Evolutionary conservation across 2,797 vertebrate genomes (phyloP).

Genomic region (Mallotus villosus): DNA sequence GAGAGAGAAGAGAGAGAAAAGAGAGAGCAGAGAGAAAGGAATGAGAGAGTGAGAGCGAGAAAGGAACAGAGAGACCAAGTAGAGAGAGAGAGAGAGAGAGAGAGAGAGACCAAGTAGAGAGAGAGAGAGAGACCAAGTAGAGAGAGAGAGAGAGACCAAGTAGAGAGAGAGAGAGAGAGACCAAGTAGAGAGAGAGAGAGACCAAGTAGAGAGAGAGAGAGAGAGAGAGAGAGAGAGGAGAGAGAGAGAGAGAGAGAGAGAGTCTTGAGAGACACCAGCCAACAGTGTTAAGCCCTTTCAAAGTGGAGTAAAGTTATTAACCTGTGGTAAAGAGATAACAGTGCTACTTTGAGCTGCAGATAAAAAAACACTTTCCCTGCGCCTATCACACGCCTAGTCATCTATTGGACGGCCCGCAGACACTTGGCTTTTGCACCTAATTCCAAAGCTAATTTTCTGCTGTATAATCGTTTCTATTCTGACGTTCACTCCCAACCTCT

Average conservation of each 20-base stretch:
- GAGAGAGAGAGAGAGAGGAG: too few relatives aligned
- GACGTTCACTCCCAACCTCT: background rate
- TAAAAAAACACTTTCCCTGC: background rate
- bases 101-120: too few relatives aligned
- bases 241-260: background rate
- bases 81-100: too few relatives aligned
- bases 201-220: too few relatives aligned
- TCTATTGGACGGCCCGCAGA: background rate
- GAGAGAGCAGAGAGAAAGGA: background rate
- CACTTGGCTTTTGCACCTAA: conserved; percentile 5
- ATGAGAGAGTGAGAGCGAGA: background rate
- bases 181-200: too few relatives aligned
- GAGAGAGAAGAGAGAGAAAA: background rate
- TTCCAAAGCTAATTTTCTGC: conserved; percentile 26
- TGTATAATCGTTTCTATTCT: conserved; percentile 22
- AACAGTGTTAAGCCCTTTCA: background rate
- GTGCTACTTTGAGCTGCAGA: too few relatives aligned
- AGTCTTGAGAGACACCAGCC: background rate
- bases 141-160: background rate
- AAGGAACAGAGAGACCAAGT: too few relatives aligned
- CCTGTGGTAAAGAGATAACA: conserved; percentile 65
- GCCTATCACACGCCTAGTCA: background rate
- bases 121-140: too few relatives aligned
- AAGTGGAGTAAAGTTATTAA: conserved; percentile 70
- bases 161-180: too few relatives aligned